Conservation (phyloP, 2,888 invertebrate species). For the Bursaphelenchus okinawaensis region DNA sequence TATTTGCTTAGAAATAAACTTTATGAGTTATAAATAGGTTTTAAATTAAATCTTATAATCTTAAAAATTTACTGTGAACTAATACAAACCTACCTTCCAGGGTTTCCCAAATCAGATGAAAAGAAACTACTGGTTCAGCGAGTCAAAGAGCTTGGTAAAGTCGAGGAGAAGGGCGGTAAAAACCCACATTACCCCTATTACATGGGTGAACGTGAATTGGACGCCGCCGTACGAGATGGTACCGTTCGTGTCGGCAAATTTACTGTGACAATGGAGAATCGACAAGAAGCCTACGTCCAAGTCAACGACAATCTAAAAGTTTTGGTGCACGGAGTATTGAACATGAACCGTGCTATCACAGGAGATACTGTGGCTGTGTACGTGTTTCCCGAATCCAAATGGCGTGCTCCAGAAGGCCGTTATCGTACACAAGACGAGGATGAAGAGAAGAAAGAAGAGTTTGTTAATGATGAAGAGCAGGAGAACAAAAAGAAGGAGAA, state of each 20-base stretch:
- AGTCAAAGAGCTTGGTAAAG: constrained; percentile 2
- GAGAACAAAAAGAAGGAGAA: constrained; percentile 19
- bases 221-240: constrained; percentile 75
- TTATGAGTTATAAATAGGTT: too few species aligned
- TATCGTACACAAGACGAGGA: constrained; percentile 35
- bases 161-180: constrained; percentile 14
- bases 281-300: constrained; percentile 79
- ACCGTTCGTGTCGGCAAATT: constrained; percentile 74
- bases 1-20: too few species aligned
- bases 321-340: constrained; percentile 67
- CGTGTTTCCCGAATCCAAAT: constrained; percentile 78
- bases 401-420: constrained; percentile 70
- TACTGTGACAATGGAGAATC: constrained; percentile 82
- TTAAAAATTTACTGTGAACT: too few species aligned
- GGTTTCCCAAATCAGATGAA: constrained; percentile 1
- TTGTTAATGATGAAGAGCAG: constrained; percentile 36
- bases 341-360: constrained; percentile 86
- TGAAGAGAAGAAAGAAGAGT: constrained; percentile 21
- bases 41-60: too few species aligned
- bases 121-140: constrained; percentile 1
- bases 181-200: constrained; percentile 71
- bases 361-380: constrained; percentile 85
- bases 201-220: constrained; percentile 71
- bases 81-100: too few species aligned
- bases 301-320: constrained; percentile 65